These are phyloP conservation scores for Nycticebus coucang DNA, from an alignment of 2,113 vertebrate genomes.

Conservation along the genomic window DNA sequence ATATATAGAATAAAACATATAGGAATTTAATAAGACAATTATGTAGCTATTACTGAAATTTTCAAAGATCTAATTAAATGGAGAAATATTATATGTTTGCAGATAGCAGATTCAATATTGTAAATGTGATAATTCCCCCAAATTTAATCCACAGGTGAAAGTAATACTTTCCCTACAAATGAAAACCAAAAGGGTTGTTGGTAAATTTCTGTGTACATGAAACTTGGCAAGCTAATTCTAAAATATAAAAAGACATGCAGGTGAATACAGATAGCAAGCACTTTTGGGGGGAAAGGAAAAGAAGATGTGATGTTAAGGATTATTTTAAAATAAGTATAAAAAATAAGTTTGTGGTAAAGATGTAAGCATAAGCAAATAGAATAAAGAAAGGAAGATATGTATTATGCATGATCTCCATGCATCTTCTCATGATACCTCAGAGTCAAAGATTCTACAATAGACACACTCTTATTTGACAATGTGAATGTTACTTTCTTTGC, in stretches of 20 bases:
- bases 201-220: not conserved
- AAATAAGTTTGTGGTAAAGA: not conserved
- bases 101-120: not conserved
- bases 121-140: not conserved
- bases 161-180: not conserved
- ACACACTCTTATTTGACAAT: no score
- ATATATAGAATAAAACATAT: not conserved
- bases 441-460: no score
- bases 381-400: not conserved
- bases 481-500: no score
- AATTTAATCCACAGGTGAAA: not conserved
- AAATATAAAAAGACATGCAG: not conserved
- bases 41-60: not conserved
- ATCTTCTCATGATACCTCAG: no score
- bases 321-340: not conserved
- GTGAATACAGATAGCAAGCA: not conserved
- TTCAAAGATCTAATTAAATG: not conserved
- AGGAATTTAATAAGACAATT: not conserved
- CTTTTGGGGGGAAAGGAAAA: not conserved
- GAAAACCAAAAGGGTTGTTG: not conserved
- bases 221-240: not conserved
- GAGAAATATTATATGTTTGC: not conserved
- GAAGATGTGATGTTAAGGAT: not conserved
- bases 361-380: not conserved
- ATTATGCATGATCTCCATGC: not conserved